phyloP scores from a whole-genome alignment of 2,888 invertebrate species.

The Nowickia ferox region DNA sequence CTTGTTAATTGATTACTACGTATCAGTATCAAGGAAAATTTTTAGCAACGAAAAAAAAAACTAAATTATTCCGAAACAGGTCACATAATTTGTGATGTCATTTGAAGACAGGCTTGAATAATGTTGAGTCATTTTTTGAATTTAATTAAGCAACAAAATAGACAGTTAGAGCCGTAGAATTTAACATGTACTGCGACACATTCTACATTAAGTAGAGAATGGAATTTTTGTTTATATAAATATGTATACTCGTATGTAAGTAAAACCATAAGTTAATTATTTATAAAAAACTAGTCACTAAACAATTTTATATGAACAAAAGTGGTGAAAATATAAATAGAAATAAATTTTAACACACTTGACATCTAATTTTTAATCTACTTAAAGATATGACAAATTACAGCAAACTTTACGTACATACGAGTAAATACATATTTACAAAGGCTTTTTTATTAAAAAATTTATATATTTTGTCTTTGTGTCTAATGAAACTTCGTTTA shows the following conservation, averaged over 20 bases:
- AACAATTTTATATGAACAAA: too few relatives aligned
- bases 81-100: constrained; percentile 22
- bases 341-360: too few relatives aligned
- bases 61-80: neutral
- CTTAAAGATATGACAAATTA: too few relatives aligned
- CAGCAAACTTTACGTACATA: too few relatives aligned
- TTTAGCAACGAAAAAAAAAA: neutral
- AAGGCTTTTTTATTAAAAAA: too few relatives aligned
- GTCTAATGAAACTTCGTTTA: too few relatives aligned
- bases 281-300: too few relatives aligned
- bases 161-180: neutral
- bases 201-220: neutral
- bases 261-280: constrained; percentile 1
- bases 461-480: too few relatives aligned
- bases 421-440: too few relatives aligned
- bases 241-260: too few relatives aligned
- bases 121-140: constrained; percentile 31
- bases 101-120: neutral
- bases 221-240: constrained; percentile 6
- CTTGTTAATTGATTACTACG: neutral
- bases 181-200: neutral
- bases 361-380: too few relatives aligned
- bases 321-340: too few relatives aligned
- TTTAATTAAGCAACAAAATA: neutral
- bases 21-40: constrained; percentile 25